Base-by-base conservation (phyloP, 2,888 invertebrate species). In the Drosophila formosana region DNA sequence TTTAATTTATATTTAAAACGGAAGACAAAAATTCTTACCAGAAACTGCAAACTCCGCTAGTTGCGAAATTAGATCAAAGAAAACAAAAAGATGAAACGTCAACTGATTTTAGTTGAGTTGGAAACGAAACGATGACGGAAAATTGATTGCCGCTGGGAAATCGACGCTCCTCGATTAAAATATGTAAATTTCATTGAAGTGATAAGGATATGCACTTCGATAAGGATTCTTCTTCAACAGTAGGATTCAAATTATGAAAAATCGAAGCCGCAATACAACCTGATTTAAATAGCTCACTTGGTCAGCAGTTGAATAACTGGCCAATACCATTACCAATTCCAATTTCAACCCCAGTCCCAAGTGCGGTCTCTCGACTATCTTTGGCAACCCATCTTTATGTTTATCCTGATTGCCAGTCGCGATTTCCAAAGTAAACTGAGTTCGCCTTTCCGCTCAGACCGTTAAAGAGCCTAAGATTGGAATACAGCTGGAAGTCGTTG, bases 81-180 rank as follows among this genome's bases (percentile, higher is more conserved):
- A 66, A 78, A 66, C 69, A 46, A 57, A 47, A 43, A 43, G 52
- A 56, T 56, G 30, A 53, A 60, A 53, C 62, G 58, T 56, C 28
- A 52, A 32, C 53, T 60, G 73, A 77, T 72, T 77, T 49, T 50
- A 41, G 47, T 18, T 37, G 56, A 46, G 34, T 46, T 46, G 26
- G 23, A 47, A 71, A 32, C 41, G 43, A 57, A 37, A 39, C 60
- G 43, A 47, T 56, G 53, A 43, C 43, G 57, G 43, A 34, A 64
- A 72, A 70, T 76, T 67, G 78, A 71, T 78, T 83, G 79, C 84
- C 87, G 49, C 45, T 71, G 82, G 88, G 89, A 89, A 87, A 87
- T 79, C 66, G 69, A 56, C 49, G 61, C 39, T 37, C 45, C 62
- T 53, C 67, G 87, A 81, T 86, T 87, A 89, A 78, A 77, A 77